These are phyloP conservation scores for Melanotaenia pygmaea DNA, from an alignment of 2,797 vertebrate genomes.

Conservation along the genomic window DNA sequence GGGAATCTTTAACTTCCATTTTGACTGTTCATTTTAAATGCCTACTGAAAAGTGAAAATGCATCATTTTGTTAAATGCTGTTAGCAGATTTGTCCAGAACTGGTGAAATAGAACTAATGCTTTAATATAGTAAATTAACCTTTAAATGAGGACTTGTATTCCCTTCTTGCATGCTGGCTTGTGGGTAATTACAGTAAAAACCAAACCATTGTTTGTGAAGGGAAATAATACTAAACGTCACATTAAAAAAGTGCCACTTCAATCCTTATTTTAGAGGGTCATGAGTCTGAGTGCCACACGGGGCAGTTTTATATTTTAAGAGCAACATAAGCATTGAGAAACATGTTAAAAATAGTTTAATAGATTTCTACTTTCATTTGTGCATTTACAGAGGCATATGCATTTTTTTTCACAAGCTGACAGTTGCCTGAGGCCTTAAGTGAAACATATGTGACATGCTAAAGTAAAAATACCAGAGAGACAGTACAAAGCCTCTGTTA, in stretches of 20 bases:
- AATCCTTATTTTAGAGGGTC: not conserved
- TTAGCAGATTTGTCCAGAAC: not conserved
- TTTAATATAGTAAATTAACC: not conserved
- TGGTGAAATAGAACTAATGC: not conserved
- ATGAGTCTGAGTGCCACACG: not conserved
- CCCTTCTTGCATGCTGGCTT: not conserved
- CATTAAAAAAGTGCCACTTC: not conserved
- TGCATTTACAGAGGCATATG: not conserved
- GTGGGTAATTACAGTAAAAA: not conserved
- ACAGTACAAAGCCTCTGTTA: no score
- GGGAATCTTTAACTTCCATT: not conserved
- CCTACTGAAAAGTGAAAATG: not conserved
- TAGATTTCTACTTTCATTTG: not conserved
- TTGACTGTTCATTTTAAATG: not conserved
- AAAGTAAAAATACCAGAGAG: no score
- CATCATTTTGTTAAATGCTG: not conserved
- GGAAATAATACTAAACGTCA: not conserved
- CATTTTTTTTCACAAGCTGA: not conserved
- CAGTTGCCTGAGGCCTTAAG: no score
- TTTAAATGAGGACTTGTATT: no score
- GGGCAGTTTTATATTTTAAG: not conserved
- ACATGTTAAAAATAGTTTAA: not conserved
- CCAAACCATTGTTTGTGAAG: not conserved
- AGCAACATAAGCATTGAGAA: not conserved
- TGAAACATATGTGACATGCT: no score